Percentiles rank a stretch among this genome's conserved stretches.
phyloP scores from a whole-genome alignment of 2,888 invertebrate genomes.

The Chrysodeixis includens region DNA sequence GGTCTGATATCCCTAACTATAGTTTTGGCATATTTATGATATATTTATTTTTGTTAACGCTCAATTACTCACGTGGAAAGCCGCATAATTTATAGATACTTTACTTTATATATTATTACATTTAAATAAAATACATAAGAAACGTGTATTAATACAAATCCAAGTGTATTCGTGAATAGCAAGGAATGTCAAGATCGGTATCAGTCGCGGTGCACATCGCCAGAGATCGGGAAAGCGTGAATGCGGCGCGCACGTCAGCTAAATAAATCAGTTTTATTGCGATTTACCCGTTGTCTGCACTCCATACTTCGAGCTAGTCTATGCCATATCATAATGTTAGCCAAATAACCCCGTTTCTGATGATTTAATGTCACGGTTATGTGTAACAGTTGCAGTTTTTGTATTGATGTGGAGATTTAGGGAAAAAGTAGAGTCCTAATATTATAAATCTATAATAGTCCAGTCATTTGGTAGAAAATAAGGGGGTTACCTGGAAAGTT shows the following conservation, averaged over 20 bases:
- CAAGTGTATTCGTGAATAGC: constrained; percentile 18
- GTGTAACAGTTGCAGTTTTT: constrained; percentile 15
- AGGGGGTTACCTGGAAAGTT: no score
- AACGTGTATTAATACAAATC: not conserved
- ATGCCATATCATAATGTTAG: constrained; percentile 14
- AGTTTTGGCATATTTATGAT: no score
- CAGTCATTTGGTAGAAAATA: no score
- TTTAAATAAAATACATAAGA: not conserved
- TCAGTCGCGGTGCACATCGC: constrained; percentile 49
- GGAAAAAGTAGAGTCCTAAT: no score
- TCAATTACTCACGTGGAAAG: no score
- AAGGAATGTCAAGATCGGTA: constrained; percentile 63
- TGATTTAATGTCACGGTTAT: constrained; percentile 25
- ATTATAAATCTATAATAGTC: no score
- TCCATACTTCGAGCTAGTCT: no score
- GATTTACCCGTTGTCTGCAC: constrained; percentile 43
- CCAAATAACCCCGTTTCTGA: not conserved
- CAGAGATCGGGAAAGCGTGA: constrained; percentile 80
- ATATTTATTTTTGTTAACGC: no score
- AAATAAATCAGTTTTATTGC: constrained; percentile 53
- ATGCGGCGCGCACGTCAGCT: constrained; percentile 60
- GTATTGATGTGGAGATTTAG: no score
- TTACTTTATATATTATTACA: no score
- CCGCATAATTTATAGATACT: no score
- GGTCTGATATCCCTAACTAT: no score